Base-by-base conservation (phyloP, 2,888 invertebrate species). In the Polyommatus icarus region DNA sequence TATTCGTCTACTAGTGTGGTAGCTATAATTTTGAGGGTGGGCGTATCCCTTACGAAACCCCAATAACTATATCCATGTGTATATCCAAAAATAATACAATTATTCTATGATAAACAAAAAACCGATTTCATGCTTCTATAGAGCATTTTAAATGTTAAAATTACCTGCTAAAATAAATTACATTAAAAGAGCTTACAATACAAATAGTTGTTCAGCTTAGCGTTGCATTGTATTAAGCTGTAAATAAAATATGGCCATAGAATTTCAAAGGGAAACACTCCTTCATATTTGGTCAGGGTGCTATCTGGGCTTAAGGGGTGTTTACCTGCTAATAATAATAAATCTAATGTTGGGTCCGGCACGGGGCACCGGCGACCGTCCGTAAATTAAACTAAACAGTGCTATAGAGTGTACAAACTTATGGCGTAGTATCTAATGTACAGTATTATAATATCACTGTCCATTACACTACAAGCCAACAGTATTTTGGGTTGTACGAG, bases 291-390 rank as follows among this genome's bases (percentile, higher is more conserved):
- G 67, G 67, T 32, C 67, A 29, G 67, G 29, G 67, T 10, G 67
- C 18, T 67, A 18, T 29, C 67, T 15, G 29, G 67, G 67, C 67
- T 32, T 29, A 29, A 67, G 6, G 67, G 67, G 12, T 67, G 32
- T 32, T 67, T 29, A 67, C 67, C 67, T 67, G 67, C 67, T 29
- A 67, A 67, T 67, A 67, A 67, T 67, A 67, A 67, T 67, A 67
- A 67, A 67, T 67, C 67, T 67, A 15, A 67, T 67, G 67, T 67
- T 67, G 67, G 67, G 67, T 67, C 67, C 67, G 29, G 10, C 29
- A 29, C 67, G 29, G 24, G 29, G 10, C 29, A 29, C 67, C 67
- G 24, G 4, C 18, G 32, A 5, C 67, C 67, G 67, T 32, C 29
- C 67, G 67, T 67, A 67, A 67, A 67, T 67, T 67, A 29, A 32